Percentiles rank a stretch among this genome's conserved stretches.
Evolutionary conservation across 1,140 invertebrate genomes (phyloP).

Genomic region (Drosophila auraria): DNA sequence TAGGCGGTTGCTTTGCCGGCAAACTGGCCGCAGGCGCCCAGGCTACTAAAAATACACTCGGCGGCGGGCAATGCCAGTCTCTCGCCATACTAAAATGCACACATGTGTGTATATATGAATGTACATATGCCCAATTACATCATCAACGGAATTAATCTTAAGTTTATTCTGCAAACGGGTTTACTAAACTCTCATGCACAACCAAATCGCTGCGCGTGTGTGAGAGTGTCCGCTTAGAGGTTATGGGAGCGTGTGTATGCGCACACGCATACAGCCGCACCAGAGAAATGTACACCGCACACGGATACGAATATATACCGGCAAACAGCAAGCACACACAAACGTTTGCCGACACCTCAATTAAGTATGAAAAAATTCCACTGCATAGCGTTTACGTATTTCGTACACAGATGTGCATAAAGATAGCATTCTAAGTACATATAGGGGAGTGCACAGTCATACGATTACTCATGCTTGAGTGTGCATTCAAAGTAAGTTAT

Average conservation of each 20-base stretch:
- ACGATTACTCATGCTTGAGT: conserved; percentile 30
- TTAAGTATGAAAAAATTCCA: conserved; percentile 42
- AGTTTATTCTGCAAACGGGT: conserved; percentile 69
- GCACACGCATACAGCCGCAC: conserved; percentile 1
- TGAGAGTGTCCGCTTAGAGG: conserved; percentile 35
- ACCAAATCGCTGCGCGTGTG: conserved; percentile 7
- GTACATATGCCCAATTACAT: conserved; percentile 66
- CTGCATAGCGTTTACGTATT: conserved; percentile 6
- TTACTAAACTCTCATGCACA: conserved; percentile 58
- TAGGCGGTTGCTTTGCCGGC: conserved; percentile 13
- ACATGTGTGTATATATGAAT: conserved; percentile 18
- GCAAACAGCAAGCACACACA: conserved; percentile 23
- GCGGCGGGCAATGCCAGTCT: not conserved
- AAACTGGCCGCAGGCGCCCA: conserved; percentile 22
- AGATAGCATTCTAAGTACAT: conserved; percentile 12
- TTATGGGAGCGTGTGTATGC: conserved; percentile 43
- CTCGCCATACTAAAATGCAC: not conserved
- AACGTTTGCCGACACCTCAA: conserved; percentile 35
- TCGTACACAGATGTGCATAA: conserved; percentile 19
- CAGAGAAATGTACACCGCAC: conserved; percentile 16
- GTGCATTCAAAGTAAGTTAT: conserved; percentile 16
- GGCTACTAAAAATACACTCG: conserved; percentile 27
- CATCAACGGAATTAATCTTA: conserved; percentile 64
- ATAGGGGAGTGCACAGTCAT: conserved; percentile 18
- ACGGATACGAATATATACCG: conserved; percentile 18